Percentiles rank a stretch among this genome's conserved stretches.
phyloP scores from a whole-genome alignment of 2,113 vertebrate genomes.

The Phyllostomus discolor region DNA sequence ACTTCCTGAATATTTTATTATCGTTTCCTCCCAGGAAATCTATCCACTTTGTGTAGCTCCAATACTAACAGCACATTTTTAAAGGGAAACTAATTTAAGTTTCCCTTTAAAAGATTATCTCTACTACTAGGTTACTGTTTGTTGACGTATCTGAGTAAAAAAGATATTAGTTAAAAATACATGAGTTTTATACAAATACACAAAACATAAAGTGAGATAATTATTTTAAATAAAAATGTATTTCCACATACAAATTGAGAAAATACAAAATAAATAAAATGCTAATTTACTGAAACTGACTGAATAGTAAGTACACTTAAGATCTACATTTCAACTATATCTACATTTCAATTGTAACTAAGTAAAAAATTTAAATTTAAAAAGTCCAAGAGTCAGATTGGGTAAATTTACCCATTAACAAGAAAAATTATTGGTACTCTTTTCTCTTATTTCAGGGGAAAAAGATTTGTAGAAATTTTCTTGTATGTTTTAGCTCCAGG shows the following conservation, averaged over 20 bases:
- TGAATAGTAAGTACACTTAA: background rate
- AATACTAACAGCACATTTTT: constrained; percentile 77
- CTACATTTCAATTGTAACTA: background rate
- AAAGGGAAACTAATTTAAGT: constrained; percentile 69
- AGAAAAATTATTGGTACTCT: constrained; percentile 20
- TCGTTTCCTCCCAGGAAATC: constrained; percentile 85
- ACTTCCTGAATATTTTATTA: constrained; percentile 84
- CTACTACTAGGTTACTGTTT: constrained; percentile 44
- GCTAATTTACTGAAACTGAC: background rate
- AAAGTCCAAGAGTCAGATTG: constrained; percentile 5
- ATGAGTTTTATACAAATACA: background rate
- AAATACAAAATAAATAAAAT: constrained; percentile 7
- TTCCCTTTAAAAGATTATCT: constrained; percentile 52
- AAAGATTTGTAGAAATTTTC: background rate
- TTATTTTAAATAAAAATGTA: constrained; percentile 32
- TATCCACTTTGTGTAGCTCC: constrained; percentile 76
- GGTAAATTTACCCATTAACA: background rate
- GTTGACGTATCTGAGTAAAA: constrained; percentile 1
- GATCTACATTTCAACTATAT: background rate
- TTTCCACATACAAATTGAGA: constrained; percentile 6
- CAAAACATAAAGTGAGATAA: background rate
- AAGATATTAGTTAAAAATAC: constrained; percentile 3
- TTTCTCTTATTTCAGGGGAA: background rate
- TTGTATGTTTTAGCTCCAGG: background rate
- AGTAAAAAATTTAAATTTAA: background rate